A percentile compares a stretch with the other conserved stretches of the same genome.
Evolutionary conservation across 2,113 vertebrate species (phyloP).

Genomic region (Morone saxatilis): DNA sequence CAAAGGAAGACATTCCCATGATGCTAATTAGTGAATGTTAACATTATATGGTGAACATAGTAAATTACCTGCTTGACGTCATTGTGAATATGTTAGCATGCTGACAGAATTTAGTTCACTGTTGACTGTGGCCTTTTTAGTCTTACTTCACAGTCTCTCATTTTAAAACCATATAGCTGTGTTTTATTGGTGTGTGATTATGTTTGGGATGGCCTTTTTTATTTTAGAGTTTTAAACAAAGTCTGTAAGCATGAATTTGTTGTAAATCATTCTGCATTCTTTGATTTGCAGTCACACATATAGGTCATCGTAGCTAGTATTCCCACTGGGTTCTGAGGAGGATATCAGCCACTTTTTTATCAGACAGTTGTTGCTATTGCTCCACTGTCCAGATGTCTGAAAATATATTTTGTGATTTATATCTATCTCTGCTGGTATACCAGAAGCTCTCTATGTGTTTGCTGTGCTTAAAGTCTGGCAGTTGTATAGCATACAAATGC

Average conservation of each 20-base stretch:
- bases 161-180: neutral
- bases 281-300: neutral
- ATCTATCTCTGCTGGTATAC: slow-evolving; percentile 18
- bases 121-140: neutral
- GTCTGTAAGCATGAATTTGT: neutral
- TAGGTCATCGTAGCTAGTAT: neutral
- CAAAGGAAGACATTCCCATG: neutral
- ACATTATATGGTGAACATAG: too few species aligned
- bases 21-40: neutral
- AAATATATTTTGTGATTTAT: slow-evolving; percentile 37
- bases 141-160: neutral
- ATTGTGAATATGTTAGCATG: too few species aligned
- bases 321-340: neutral
- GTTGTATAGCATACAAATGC: slow-evolving; percentile 42
- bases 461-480: slow-evolving; percentile 9
- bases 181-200: neutral
- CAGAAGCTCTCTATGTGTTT: neutral
- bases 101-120: too few species aligned
- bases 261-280: neutral
- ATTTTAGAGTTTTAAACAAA: neutral
- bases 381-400: slow-evolving; percentile 17
- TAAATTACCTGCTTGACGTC: too few species aligned
- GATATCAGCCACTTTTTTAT: neutral
- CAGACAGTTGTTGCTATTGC: neutral
- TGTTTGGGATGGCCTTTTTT: neutral